These are phyloP conservation scores for Drosophila neonasuta DNA, from an alignment of 2,888 invertebrate genomes.

Conservation along the genomic window DNA sequence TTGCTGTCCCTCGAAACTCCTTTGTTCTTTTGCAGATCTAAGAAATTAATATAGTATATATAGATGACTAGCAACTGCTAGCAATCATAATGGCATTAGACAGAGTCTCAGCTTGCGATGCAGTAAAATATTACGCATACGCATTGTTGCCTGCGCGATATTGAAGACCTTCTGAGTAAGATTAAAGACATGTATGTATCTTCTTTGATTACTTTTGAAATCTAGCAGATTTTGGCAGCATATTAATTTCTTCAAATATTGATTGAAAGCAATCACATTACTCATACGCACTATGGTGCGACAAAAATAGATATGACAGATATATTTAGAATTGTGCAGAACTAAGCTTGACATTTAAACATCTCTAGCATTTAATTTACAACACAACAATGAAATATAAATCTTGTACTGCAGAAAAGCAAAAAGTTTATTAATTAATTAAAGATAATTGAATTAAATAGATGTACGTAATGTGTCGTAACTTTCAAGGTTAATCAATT, in stretches of 20 bases:
- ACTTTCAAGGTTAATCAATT: neutral
- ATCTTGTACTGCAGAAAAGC: too few relatives aligned
- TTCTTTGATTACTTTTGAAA: neutral
- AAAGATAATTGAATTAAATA: neutral
- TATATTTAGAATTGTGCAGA: neutral
- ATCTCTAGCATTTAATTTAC: too few relatives aligned
- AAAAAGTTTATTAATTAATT: too few relatives aligned
- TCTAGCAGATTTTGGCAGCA: neutral
- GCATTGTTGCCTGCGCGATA: neutral
- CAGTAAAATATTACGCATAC: slow-evolving; percentile 17
- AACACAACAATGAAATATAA: too few relatives aligned
- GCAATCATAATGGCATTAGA: neutral
- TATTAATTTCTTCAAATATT: neutral
- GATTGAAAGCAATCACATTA: slow-evolving; percentile 13
- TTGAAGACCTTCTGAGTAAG: neutral
- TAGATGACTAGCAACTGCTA: neutral
- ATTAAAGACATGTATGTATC: neutral
- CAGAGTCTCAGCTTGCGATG: neutral
- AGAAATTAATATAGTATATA: slow-evolving; percentile 1
- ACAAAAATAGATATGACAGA: neutral
- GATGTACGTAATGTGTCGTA: neutral
- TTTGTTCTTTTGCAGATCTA: neutral
- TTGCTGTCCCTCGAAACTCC: neutral
- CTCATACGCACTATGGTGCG: neutral
- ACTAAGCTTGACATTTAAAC: too few relatives aligned